These are phyloP conservation scores for Drosophila robusta DNA, from an alignment of 2,888 invertebrate species.

Conservation along the genomic window DNA sequence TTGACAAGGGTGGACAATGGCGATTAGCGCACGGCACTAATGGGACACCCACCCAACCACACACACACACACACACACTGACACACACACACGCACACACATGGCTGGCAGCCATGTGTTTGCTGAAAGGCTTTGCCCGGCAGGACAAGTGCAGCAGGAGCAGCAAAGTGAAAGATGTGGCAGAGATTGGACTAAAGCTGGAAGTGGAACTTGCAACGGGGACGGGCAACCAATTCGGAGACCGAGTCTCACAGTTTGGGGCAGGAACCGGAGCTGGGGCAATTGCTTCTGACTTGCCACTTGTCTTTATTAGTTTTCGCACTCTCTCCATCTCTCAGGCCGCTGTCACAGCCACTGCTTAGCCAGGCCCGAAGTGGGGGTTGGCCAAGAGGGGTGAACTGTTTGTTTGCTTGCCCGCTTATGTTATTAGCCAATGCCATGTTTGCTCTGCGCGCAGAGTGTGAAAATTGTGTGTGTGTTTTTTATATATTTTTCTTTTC, in stretches of 20 bases:
- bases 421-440: conserved; percentile 77
- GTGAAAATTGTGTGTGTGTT: conserved; percentile 63
- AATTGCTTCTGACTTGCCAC: conserved; percentile 74
- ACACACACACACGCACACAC: conserved; percentile 10
- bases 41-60: conserved; percentile 48
- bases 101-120: conserved; percentile 65
- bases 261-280: conserved; percentile 25
- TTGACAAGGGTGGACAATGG: conserved; percentile 81
- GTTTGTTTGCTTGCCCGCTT: conserved; percentile 71
- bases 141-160: conserved; percentile 45
- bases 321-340: conserved; percentile 28
- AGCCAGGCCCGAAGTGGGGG: neutral
- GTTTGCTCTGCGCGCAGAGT: conserved; percentile 61
- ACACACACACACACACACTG: conserved; percentile 2
- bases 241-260: neutral
- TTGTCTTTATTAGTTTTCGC: conserved; percentile 80
- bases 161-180: conserved; percentile 55
- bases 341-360: conserved; percentile 52
- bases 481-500: conserved; percentile 6
- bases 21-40: conserved; percentile 77
- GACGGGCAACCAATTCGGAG: conserved; percentile 1
- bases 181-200: conserved; percentile 43
- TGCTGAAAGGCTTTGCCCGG: conserved; percentile 69
- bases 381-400: conserved; percentile 3
- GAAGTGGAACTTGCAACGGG: conserved; percentile 14